Evolutionary conservation across 2,797 vertebrate species (phyloP), one percentile per base, ranked within the genome.

Genomic region (Oceanodroma leucorhoa): DNA sequence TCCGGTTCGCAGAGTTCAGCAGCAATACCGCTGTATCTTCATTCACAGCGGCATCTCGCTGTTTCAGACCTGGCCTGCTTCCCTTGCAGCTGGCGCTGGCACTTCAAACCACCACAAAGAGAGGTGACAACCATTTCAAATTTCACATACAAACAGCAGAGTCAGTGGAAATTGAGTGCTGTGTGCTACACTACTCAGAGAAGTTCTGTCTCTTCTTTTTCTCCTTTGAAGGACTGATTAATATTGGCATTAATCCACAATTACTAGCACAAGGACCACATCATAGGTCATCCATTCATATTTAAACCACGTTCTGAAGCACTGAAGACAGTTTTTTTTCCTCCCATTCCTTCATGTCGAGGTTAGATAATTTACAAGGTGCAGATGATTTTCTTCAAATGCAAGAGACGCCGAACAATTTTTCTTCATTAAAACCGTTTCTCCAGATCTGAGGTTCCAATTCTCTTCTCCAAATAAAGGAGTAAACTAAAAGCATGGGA

Each of bases 291-390:
- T 96, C 96, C 95, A 95, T 96, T 98, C 93, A 92, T 97, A 97
- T 92, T 97, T 95, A 98, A 98, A 96, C 89, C 85, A 82, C 1
- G 10, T 93, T 93, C 95, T 91, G 85, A 96, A 91, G 90, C 89
- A 95, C 61, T 36, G 87, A 95, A 94, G 95, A 97, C 69, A 91
- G 30, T 17, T 6, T 75, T 94, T 86, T 82, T 75, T 89, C 88
- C 73, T 94, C 80, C 93, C 64, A 83, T 95, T 98, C 98, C 98
- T 99, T 98, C 98, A 98, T 98, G 97, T 97, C 94, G 97, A 96
- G 93, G 96, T 95, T 95, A 93, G 96, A 95, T 96, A 96, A 95
- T 95, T 96, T 89, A 96, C 96, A 97, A 98, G 96, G 97, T 98
- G 98, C 97, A 87, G 94, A 72, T 58, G 75, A 97, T 95, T 83